Percentiles rank a stretch among this genome's conserved stretches.
phyloP scores from a whole-genome alignment of 2,797 vertebrate species.

The Neosilurus mollespiculum region DNA sequence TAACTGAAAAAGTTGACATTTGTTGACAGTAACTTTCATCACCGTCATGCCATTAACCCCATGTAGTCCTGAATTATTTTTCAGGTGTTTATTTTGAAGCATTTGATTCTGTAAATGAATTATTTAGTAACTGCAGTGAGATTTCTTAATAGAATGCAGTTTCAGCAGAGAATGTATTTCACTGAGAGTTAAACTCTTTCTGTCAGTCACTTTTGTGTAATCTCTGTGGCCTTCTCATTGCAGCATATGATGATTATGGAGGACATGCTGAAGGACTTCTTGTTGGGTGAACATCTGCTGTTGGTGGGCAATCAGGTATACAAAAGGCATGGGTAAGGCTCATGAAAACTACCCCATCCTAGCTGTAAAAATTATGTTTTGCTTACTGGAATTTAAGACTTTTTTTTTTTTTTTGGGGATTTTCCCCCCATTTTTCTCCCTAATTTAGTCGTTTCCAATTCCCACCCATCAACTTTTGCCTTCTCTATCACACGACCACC shows the following conservation, averaged over 20 bases:
- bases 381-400: too few relatives aligned
- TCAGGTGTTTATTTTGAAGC: neutral
- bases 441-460: too few relatives aligned
- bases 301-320: constrained; percentile 97
- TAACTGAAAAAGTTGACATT: neutral
- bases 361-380: too few relatives aligned
- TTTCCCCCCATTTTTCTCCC: too few relatives aligned
- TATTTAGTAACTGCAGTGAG: neutral
- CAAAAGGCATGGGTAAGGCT: too few relatives aligned
- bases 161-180: neutral
- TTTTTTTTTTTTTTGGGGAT: too few relatives aligned
- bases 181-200: too few relatives aligned
- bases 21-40: neutral
- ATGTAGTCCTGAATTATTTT: neutral
- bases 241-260: constrained; percentile 97
- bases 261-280: constrained; percentile 96
- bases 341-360: too few relatives aligned
- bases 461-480: too few relatives aligned
- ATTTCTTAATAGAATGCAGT: neutral
- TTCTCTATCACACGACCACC: too few relatives aligned
- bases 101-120: neutral
- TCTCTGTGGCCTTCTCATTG: constrained; percentile 42
- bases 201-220: neutral
- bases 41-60: neutral
- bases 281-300: constrained; percentile 93